These are phyloP conservation scores for Cotesia glomerata DNA, from an alignment of 1,140 invertebrate genomes.

Conservation along the genomic window DNA sequence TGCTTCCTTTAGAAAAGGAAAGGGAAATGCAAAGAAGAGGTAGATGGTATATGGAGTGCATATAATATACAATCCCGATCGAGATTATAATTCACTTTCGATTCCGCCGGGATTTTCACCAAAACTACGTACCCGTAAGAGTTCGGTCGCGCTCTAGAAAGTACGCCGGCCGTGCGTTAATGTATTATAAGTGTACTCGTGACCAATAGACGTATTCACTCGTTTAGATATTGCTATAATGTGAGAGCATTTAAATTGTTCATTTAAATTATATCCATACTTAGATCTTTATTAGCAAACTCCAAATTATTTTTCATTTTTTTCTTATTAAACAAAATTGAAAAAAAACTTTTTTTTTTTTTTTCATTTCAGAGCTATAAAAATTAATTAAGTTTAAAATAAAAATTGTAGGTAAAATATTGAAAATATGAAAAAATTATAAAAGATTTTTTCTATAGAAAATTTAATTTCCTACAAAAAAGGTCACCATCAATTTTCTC, in stretches of 20 bases:
- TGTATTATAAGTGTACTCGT: slow-evolving; percentile 19
- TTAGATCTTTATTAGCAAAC: background rate
- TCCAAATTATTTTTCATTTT: no score
- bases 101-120: slow-evolving; percentile 33
- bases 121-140: slow-evolving; percentile 23
- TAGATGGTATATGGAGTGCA: background rate
- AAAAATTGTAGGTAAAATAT: no score
- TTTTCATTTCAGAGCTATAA: no score
- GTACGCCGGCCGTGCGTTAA: slow-evolving; percentile 21
- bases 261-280: background rate
- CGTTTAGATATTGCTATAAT: background rate
- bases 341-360: no score
- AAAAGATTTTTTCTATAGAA: no score
- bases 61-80: background rate
- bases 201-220: slow-evolving; percentile 7
- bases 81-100: slow-evolving; percentile 36
- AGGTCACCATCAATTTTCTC: no score
- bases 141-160: slow-evolving; percentile 31
- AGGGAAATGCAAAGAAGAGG: slow-evolving; percentile 25
- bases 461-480: no score
- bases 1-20: slow-evolving; percentile 18
- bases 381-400: no score
- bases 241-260: background rate
- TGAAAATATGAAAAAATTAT: no score
- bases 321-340: no score